Evolutionary conservation across 2,113 vertebrate genomes (phyloP), one percentile per base, ranked within the genome.

Genomic region (Carassius carassius): DNA sequence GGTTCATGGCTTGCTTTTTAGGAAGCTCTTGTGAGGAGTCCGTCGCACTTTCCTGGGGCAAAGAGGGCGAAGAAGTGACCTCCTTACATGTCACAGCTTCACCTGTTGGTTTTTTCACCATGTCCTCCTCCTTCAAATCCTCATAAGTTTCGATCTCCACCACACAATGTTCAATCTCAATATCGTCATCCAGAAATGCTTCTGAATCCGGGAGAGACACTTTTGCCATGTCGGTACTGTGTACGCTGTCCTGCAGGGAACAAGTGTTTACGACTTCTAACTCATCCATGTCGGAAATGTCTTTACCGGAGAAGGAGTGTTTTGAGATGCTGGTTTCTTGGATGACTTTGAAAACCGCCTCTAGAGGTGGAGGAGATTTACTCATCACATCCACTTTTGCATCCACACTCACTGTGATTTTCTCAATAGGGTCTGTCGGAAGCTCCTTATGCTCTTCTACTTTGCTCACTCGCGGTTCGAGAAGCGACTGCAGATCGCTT

Each of bases 1-100:
- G 95, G 72, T 95, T 95, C 94, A 95, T 95, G 63, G 94, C 91
- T 88, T 94, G 94, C 85, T 94, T 95, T 87, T 92, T 94, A 56
- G 93, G 92, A 86, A 91, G 91, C 58, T 21, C 73, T 37, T 76
- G 77, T 2, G 78, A 16, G 8, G 62, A 78, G 41, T 84, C 87
- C 21, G 76, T 84, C n/a, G 73, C 32, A 14, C 72, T 32, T 56
- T 88, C 85, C 37, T 86, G 82, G 4, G 87, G 87, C 47, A 84
- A 70, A 60, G 87, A 81, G 17, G 87, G 82, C 5, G 87, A 82
- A 29, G 77, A 78, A 0, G 60, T 23, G 23, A 49, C 41, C 21
- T 86, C 85, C 49, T 51, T 86, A 67, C 82, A 79, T 4, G 72
- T 32, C 5, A 65, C 78, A 49, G 78, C 82, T 60, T 62, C 83